Conservation (phyloP, 2,888 invertebrate genomes). For the Osmoderma eremita region DNA sequence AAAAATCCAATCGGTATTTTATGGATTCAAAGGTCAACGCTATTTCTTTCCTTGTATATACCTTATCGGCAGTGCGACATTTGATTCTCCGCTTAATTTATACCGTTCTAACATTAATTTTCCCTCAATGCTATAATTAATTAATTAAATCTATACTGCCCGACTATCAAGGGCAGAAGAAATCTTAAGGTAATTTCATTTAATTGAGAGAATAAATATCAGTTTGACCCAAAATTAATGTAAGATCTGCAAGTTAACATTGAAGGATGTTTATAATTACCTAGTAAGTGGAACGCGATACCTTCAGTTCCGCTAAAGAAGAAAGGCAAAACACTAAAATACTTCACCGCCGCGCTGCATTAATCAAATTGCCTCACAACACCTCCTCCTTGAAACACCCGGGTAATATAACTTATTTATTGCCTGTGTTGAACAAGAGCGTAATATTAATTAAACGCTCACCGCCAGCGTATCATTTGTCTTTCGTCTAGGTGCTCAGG, state of each 20-base stretch:
- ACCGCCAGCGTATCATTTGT: conserved; percentile 56
- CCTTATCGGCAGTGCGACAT: too few species aligned
- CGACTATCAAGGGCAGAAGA: too few species aligned
- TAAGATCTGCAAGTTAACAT: too few species aligned
- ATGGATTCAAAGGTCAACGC: conserved; percentile 46
- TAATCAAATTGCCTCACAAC: conserved; percentile 26
- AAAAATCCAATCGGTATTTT: conserved; percentile 48
- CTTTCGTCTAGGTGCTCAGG: conserved; percentile 51
- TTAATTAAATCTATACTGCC: too few species aligned
- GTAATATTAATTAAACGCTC: conserved; percentile 61
- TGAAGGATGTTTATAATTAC: too few species aligned
- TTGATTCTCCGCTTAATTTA: too few species aligned
- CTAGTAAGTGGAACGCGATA: not conserved
- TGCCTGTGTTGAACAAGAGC: conserved; percentile 57
- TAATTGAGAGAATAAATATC: too few species aligned
- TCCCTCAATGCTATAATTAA: too few species aligned
- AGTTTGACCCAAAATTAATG: too few species aligned
- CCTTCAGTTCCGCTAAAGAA: conserved; percentile 6
- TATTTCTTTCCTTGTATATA: conserved; percentile 12
- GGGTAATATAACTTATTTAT: conserved; percentile 60
- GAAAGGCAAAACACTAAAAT: conserved; percentile 22
- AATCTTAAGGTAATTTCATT: too few species aligned
- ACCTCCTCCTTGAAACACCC: conserved; percentile 49
- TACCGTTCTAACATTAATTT: too few species aligned
- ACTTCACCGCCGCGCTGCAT: not conserved